A percentile compares a stretch with the other conserved stretches of the same genome.
phyloP scores from a whole-genome alignment of 64 coral and sea anemone genomes.

The Dendrophyllia cribrosa region DNA sequence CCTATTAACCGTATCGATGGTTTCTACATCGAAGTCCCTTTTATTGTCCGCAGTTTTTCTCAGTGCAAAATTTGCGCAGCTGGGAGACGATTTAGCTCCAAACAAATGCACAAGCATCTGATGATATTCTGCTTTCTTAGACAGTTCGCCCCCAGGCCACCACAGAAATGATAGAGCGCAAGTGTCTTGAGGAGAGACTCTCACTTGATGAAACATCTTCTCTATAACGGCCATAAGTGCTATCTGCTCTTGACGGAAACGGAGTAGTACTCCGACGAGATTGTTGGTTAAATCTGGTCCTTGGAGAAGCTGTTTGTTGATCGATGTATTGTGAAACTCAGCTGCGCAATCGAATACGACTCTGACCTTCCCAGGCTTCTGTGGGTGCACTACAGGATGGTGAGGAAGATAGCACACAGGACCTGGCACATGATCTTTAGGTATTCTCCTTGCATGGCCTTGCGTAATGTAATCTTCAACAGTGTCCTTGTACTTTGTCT shows the following conservation, averaged over 20 bases:
- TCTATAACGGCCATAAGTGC: slow-evolving; percentile 42
- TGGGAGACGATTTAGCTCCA: slow-evolving; percentile 47
- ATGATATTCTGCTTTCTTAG: slow-evolving; percentile 28
- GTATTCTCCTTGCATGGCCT: slow-evolving; percentile 44
- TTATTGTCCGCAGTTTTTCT: slow-evolving; percentile 32
- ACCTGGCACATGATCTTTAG: background rate
- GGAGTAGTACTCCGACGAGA: slow-evolving; percentile 26
- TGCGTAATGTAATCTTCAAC: slow-evolving; percentile 36
- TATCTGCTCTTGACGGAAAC: slow-evolving; percentile 49
- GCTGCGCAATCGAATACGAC: slow-evolving; percentile 58
- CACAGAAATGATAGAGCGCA: slow-evolving; percentile 68
- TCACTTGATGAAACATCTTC: slow-evolving; percentile 68
- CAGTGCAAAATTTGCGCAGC: slow-evolving; percentile 49
- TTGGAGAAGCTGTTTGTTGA: slow-evolving; percentile 46
- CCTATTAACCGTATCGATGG: slow-evolving; percentile 4
- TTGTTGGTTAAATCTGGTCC: slow-evolving; percentile 62
- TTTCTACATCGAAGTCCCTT: background rate
- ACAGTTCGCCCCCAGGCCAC: slow-evolving; percentile 61
- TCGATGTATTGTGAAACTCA: slow-evolving; percentile 5
- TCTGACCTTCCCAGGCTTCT: slow-evolving; percentile 38
- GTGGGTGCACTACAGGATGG: slow-evolving; percentile 17
- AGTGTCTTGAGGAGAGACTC: slow-evolving; percentile 42
- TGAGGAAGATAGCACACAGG: slow-evolving; percentile 43
- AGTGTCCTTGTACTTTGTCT: slow-evolving; percentile 49
- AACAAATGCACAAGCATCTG: slow-evolving; percentile 67